phyloP scores from a whole-genome alignment of 2,113 vertebrate genomes.

The Caranx ignobilis region DNA sequence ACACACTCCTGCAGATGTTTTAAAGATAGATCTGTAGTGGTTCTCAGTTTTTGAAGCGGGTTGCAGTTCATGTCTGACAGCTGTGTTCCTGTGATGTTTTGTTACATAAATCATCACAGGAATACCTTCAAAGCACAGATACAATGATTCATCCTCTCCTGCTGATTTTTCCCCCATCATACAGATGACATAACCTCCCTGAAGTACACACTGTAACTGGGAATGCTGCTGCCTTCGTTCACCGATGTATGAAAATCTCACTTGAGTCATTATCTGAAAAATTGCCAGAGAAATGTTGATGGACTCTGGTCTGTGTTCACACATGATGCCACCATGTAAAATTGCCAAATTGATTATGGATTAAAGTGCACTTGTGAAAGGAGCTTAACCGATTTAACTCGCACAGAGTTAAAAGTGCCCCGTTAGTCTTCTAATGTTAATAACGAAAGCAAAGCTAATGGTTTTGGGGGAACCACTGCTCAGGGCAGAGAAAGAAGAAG shows the following conservation, averaged over 20 bases:
- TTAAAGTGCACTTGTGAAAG: constrained; percentile 45
- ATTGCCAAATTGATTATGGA: constrained; percentile 36
- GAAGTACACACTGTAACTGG: not conserved
- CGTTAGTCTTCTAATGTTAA: constrained; percentile 11
- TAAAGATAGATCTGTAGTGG: not conserved
- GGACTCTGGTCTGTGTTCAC: not conserved
- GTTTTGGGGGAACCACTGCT: not conserved
- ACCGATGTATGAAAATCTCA: constrained; percentile 38
- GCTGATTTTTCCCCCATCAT: constrained; percentile 7
- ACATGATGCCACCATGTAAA: constrained; percentile 4
- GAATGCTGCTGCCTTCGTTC: not conserved
- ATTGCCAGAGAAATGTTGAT: constrained; percentile 22
- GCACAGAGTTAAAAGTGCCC: constrained; percentile 10
- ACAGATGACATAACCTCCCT: constrained; percentile 28
- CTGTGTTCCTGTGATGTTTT: constrained; percentile 19
- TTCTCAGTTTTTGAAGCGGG: constrained; percentile 11
- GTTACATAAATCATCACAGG: constrained; percentile 24
- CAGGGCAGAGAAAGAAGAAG: constrained; percentile 18
- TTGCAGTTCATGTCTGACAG: constrained; percentile 2
- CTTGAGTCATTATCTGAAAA: constrained; percentile 22
- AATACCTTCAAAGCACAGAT: constrained; percentile 42
- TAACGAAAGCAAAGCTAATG: constrained; percentile 33
- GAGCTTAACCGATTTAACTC: constrained; percentile 48
- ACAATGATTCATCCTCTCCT: constrained; percentile 28
- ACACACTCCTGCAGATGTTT: not conserved